Evolutionary conservation across 2,113 vertebrate genomes (phyloP).

Genomic region (Apteryx mantelli): DNA sequence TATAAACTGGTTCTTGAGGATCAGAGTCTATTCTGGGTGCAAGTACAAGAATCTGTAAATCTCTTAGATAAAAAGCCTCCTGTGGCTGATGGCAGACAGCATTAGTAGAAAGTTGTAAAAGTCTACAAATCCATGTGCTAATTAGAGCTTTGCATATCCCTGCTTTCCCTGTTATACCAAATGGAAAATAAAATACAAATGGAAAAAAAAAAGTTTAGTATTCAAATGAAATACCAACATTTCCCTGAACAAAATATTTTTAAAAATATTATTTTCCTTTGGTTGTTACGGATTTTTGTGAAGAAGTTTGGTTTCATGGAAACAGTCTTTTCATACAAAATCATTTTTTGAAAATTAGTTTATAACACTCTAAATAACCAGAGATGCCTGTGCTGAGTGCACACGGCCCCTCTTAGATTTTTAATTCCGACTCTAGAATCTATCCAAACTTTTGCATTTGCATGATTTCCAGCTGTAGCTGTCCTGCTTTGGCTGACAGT

Average conservation of each 20-base stretch:
- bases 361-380: background rate
- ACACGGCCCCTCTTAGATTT: background rate
- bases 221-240: slow-evolving; percentile 13
- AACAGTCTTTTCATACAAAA: background rate
- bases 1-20: slow-evolving; percentile 9
- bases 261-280: background rate
- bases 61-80: slow-evolving; percentile 28
- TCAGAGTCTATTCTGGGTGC: background rate
- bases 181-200: slow-evolving; percentile 30
- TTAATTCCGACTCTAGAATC: background rate
- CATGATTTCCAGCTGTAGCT: background rate
- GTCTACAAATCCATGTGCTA: slow-evolving; percentile 42
- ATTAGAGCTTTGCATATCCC: slow-evolving; percentile 47
- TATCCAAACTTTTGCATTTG: background rate
- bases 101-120: slow-evolving; percentile 32
- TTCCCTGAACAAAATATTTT: background rate
- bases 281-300: background rate
- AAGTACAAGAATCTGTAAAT: slow-evolving; percentile 25
- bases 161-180: background rate
- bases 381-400: background rate
- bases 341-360: background rate
- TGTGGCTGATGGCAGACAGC: slow-evolving; percentile 37
- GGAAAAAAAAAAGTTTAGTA: background rate
- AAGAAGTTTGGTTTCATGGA: background rate
- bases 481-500: background rate